Percentiles rank a stretch among this genome's conserved stretches.
phyloP scores from a whole-genome alignment of 2,888 invertebrate species.

The Agriotes lineatus region DNA sequence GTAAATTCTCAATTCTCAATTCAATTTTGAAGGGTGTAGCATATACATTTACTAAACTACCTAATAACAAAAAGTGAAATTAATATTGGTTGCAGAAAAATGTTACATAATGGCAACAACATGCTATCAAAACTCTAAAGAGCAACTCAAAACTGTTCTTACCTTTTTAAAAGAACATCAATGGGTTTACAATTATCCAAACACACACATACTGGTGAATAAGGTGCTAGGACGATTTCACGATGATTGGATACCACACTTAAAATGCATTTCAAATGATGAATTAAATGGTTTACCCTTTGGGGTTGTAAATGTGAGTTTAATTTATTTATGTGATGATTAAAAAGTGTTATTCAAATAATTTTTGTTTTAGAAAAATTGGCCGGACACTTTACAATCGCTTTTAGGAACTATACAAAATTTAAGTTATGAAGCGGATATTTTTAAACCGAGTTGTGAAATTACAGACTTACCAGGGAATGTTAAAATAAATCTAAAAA shows the following conservation, averaged over 20 bases:
- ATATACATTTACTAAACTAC: too few species aligned
- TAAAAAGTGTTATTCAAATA: neutral
- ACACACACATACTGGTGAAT: constrained; percentile 74
- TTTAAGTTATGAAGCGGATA: constrained; percentile 17
- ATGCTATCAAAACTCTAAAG: neutral
- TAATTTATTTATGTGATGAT: too few species aligned
- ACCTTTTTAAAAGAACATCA: constrained; percentile 71
- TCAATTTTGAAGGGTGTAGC: too few species aligned
- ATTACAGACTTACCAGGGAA: constrained; percentile 19
- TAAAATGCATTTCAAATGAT: constrained; percentile 63
- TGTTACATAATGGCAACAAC: neutral
- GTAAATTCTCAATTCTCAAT: too few species aligned
- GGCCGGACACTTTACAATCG: constrained; percentile 18
- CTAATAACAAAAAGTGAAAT: too few species aligned
- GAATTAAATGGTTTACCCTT: constrained; percentile 68
- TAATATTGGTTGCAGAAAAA: neutral
- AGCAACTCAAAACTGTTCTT: constrained; percentile 72
- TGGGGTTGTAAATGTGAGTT: constrained; percentile 55
- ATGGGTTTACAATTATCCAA: constrained; percentile 75
- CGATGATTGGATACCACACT: constrained; percentile 67
- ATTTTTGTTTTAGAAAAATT: constrained; percentile 11
- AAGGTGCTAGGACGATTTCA: constrained; percentile 71
- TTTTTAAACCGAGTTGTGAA: neutral
- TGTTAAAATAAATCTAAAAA: constrained; percentile 71
- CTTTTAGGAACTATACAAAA: constrained; percentile 16